Evolutionary conservation across 2,113 vertebrate species (phyloP), one percentile per base, ranked within the genome.

Genomic region (Corythaixoides concolor): DNA sequence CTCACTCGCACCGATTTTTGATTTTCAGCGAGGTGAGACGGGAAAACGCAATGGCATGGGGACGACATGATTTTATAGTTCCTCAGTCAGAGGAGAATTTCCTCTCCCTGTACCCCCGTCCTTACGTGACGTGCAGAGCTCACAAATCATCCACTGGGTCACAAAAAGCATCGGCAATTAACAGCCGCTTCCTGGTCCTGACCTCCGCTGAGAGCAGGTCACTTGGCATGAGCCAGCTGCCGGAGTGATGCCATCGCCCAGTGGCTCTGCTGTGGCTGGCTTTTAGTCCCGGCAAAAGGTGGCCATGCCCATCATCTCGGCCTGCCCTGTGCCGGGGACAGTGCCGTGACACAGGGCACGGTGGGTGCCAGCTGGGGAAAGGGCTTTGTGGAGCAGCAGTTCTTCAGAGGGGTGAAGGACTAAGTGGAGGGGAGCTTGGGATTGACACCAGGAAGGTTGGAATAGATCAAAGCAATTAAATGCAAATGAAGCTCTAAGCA

Each of bases 401-500:
- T 74, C 43, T 68, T 17, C 8, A 12, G n/a, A 76, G 47, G 39
- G 27, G 33, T 69, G 72, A 87, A 89, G 66, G 80, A 49, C 75
- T 63, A 13, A 68, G 45, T 3, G 67, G 70, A 53, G 39, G 45
- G 50, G 20, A 76, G 32, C 68, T 77, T 77, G 5, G 18, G 60
- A 47, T 91, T 66, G 73, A 53, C 27, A 13, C 39, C 30, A 5
- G 62, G 69, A 82, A 91, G 69, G 56, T 66, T 35, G 87, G 66
- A 91, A 95, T 96, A 96, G 92, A 96, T 95, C 95, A 94, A 79
- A 87, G 69, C 89, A 92, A 96, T 97, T 97, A 95, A 95, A 89
- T 91, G 92, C 89, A 97, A 96, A 95, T 95, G 86, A 94, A 95
- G 86, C 89, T 94, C 85, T 85, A 95, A 92, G 94, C 83, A 77